phyloP scores from a whole-genome alignment of 2,797 vertebrate species.

The Lepus oiostolus region DNA sequence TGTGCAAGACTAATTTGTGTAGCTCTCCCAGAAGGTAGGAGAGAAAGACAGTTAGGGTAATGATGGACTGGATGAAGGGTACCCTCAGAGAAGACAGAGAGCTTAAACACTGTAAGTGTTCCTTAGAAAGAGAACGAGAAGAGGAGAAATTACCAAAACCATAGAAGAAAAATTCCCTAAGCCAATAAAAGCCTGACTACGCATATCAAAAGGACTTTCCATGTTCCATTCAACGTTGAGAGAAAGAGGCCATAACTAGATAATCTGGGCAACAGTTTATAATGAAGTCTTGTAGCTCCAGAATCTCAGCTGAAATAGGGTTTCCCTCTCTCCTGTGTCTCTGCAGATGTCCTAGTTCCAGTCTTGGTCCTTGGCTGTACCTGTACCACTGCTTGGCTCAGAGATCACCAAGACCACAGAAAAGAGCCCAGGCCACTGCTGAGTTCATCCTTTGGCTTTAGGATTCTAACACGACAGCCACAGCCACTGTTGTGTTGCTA shows the following conservation, averaged over 20 bases:
- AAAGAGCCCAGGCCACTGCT: not conserved
- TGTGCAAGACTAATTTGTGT: not conserved
- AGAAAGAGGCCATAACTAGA: not conserved
- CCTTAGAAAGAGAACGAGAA: not conserved
- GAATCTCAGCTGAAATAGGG: not conserved
- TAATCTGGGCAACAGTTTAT: not conserved
- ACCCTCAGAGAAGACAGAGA: not conserved
- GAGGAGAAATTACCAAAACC: not conserved
- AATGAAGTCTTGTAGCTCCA: not conserved
- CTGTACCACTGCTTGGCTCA: not conserved
- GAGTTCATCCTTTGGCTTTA: not conserved
- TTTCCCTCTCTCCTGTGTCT: not conserved
- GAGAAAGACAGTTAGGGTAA: not conserved
- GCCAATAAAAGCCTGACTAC: not conserved
- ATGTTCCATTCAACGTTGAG: not conserved
- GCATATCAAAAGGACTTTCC: not conserved
- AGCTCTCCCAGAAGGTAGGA: not conserved
- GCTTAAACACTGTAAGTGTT: not conserved
- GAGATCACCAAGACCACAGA: not conserved
- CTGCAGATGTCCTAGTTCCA: not conserved
- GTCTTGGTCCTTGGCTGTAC: not conserved
- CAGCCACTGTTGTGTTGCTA: not conserved
- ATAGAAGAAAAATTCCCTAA: slow-evolving; percentile 32
- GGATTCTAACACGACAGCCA: not conserved
- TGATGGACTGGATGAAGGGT: not conserved